A percentile compares a stretch with the other conserved stretches of the same genome.
Evolutionary conservation across 2,888 invertebrate genomes (phyloP).

Genomic region (Chironomus tentans): DNA sequence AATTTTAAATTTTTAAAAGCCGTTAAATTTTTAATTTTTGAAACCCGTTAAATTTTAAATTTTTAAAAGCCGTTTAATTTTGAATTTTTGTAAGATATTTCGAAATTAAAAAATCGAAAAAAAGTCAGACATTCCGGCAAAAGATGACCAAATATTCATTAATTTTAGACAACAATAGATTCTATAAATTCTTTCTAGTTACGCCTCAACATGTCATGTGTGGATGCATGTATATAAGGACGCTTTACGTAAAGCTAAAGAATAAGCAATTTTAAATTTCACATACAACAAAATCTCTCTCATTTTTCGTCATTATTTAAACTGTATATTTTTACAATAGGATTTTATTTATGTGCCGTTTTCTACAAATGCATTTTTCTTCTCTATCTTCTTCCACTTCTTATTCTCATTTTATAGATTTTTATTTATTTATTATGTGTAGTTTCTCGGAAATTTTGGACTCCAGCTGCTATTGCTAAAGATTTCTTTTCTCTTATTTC

Average conservation of each 20-base stretch:
- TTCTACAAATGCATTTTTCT: conserved; percentile 7
- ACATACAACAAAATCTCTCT: neutral
- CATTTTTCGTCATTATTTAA: conserved; percentile 7
- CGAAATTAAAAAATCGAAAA: too few species aligned
- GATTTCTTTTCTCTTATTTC: conserved; percentile 21
- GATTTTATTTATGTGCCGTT: conserved; percentile 23
- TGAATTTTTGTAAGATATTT: too few species aligned
- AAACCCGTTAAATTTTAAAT: too few species aligned
- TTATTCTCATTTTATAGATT: conserved; percentile 5
- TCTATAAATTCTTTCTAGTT: too few species aligned
- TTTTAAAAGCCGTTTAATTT: too few species aligned
- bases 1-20: too few species aligned
- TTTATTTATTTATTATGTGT: conserved; percentile 24
- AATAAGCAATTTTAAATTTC: neutral
- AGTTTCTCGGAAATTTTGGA: conserved; percentile 18
- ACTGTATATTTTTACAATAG: conserved; percentile 25
- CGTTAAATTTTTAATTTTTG: too few species aligned
- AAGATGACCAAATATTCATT: too few species aligned
- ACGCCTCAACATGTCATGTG: neutral
- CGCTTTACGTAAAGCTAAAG: neutral
- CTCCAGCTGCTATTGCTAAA: conserved; percentile 27
- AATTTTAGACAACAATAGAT: too few species aligned
- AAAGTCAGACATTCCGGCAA: too few species aligned
- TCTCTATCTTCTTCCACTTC: neutral
- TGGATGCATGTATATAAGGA: neutral